Conservation (phyloP, 2,113 vertebrate genomes). For the Burhinus oedicnemus region DNA sequence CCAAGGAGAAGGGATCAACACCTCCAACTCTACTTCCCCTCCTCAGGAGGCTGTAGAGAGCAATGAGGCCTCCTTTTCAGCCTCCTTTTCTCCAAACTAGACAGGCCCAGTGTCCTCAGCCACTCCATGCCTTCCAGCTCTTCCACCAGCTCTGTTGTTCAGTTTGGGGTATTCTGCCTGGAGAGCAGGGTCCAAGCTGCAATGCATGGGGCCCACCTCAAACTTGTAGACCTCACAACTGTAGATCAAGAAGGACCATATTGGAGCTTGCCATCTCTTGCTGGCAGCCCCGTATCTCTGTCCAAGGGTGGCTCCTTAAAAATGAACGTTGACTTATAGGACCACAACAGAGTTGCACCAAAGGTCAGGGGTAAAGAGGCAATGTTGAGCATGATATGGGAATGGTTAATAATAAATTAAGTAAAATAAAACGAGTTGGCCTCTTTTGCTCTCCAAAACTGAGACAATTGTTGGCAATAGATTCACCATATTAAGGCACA, state of each 20-base stretch:
- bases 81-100: background rate
- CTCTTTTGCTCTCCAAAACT: background rate
- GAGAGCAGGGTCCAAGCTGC: background rate
- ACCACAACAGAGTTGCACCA: background rate
- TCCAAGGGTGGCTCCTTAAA: background rate
- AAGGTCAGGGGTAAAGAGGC: background rate
- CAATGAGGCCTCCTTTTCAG: background rate
- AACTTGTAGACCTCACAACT: background rate
- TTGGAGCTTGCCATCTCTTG: background rate
- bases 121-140: background rate
- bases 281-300: background rate
- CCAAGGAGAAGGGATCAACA: background rate
- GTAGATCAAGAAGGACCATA: background rate
- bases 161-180: background rate
- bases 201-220: accelerated
- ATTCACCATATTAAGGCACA: background rate
- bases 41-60: background rate
- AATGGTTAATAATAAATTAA: background rate
- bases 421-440: background rate
- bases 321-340: background rate
- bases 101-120: background rate
- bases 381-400: background rate
- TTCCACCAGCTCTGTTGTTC: background rate
- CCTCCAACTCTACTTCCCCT: background rate
- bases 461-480: background rate